Percentiles rank a stretch among this genome's conserved stretches.
phyloP scores from a whole-genome alignment of 1,140 invertebrate species.

The Antheraea pernyi region DNA sequence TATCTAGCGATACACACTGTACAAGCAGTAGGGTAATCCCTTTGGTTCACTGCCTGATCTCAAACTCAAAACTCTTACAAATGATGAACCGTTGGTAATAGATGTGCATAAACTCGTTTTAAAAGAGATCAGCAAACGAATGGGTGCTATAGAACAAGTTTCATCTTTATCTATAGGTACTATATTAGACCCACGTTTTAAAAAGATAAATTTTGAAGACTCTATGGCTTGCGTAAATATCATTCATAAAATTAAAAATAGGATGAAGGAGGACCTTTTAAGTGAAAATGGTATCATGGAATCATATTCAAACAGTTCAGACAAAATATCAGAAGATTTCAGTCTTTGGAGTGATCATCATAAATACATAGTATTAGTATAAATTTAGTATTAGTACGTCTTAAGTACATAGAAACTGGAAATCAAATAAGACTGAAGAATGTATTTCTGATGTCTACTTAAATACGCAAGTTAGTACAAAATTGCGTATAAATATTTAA shows the following conservation, averaged over 20 bases:
- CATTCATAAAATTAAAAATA: conserved; percentile 17
- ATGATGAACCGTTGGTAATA: conserved; percentile 22
- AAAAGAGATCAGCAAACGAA: conserved; percentile 33
- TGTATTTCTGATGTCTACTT: background rate
- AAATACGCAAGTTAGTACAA: conserved; percentile 33
- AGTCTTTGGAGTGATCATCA: background rate
- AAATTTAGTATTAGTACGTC: too few relatives aligned
- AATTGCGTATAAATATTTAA: conserved; percentile 27
- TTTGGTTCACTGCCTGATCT: conserved; percentile 53
- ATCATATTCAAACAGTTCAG: conserved; percentile 28
- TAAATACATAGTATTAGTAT: too few relatives aligned
- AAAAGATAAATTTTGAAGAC: conserved; percentile 13
- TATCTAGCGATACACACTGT: conserved; percentile 64
- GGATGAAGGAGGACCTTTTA: conserved; percentile 17
- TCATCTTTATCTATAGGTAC: conserved; percentile 20
- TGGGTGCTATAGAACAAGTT: conserved; percentile 25
- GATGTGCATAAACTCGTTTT: conserved; percentile 14
- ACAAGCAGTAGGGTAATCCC: conserved; percentile 63
- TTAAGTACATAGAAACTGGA: too few relatives aligned
- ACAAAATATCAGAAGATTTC: conserved; percentile 28
- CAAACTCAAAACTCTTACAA: conserved; percentile 27
- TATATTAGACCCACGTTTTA: conserved; percentile 31
- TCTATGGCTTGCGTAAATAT: background rate
- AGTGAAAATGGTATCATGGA: conserved; percentile 10
- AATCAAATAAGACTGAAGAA: conserved; percentile 12